Evolutionary conservation across 2,113 vertebrate species (phyloP).

Genomic region (Vulpes ferrilata): DNA sequence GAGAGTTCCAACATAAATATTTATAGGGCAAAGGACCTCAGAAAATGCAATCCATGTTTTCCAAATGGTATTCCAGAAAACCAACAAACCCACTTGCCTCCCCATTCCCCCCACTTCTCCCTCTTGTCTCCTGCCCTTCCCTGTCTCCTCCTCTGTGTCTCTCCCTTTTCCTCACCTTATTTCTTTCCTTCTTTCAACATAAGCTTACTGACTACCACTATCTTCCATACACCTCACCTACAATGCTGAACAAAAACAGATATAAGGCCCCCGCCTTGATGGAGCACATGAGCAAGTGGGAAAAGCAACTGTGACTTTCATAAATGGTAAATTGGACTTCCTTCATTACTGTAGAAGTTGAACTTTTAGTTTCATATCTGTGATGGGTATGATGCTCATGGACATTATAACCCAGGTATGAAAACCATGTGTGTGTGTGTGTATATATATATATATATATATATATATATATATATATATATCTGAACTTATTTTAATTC

Average conservation of each 20-base stretch:
- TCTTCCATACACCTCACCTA: neutral
- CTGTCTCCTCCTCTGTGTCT: neutral
- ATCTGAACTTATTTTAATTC: neutral
- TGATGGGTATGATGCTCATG: neutral
- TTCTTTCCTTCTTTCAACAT: neutral
- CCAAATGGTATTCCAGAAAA: neutral
- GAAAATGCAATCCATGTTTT: neutral
- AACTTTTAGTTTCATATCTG: neutral
- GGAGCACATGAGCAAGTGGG: neutral
- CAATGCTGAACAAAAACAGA: neutral
- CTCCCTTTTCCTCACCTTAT: neutral
- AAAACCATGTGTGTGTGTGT: neutral
- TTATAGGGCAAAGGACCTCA: neutral
- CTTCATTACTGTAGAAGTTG: neutral
- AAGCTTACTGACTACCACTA: neutral
- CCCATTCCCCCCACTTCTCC: too few species aligned
- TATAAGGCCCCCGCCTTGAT: neutral
- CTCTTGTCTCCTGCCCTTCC: neutral
- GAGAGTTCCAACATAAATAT: conserved; percentile 14
- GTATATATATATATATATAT: neutral
- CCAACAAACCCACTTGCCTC: neutral
- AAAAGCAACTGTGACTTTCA: neutral
- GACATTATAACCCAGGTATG: neutral
- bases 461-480: neutral
- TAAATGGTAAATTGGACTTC: neutral